Conservation (phyloP, 2,113 vertebrate species). For the Deroptyus accipitrinus region DNA sequence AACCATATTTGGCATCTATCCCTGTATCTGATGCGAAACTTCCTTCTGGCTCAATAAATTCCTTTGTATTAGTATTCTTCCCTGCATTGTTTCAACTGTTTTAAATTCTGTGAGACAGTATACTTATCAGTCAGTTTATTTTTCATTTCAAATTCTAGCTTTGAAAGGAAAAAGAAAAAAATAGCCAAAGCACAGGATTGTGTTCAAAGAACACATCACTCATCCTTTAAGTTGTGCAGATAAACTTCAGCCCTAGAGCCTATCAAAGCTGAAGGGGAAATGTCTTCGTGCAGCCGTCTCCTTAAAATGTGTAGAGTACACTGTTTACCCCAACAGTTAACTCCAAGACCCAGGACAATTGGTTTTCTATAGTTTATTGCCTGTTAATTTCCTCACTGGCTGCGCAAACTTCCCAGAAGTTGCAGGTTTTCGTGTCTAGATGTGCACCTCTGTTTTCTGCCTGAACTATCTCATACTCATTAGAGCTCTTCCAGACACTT, state of each 20-base stretch:
- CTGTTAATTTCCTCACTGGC: not conserved
- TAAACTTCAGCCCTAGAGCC: not conserved
- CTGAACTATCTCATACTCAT: not conserved
- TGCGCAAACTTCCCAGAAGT: not conserved
- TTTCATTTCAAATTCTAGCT: slow-evolving; percentile 3
- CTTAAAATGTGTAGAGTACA: not conserved
- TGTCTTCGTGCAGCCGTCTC: not conserved
- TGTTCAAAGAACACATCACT: not conserved
- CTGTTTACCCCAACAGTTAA: not conserved
- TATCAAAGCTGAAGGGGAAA: not conserved
- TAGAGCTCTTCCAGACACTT: not conserved
- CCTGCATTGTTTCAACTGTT: not conserved
- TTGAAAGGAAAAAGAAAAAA: not conserved
- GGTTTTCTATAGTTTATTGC: not conserved
- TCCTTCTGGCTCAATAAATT: slow-evolving; percentile 2
- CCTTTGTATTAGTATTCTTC: not conserved
- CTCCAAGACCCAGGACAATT: not conserved
- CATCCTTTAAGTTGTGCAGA: not conserved
- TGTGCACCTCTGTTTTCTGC: not conserved
- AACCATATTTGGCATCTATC: slow-evolving; percentile 15
- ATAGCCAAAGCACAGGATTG: not conserved
- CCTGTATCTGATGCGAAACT: not conserved
- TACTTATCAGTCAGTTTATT: not conserved
- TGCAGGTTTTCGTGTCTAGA: not conserved
- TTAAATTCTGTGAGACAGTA: not conserved